These are phyloP conservation scores for Liposcelis brunnea DNA, from an alignment of 2,888 invertebrate species.

Conservation along the genomic window DNA sequence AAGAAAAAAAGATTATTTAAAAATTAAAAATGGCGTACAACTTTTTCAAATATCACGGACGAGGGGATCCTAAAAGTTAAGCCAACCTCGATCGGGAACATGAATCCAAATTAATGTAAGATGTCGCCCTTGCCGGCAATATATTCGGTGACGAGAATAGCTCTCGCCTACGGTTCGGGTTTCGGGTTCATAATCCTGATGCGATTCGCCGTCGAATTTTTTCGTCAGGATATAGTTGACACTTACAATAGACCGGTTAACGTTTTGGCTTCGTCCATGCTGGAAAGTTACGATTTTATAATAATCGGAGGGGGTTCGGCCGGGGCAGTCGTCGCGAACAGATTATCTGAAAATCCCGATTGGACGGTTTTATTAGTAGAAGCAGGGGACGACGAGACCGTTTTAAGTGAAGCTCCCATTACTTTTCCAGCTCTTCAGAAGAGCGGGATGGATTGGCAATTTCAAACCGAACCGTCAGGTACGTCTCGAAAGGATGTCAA, in stretches of 20 bases:
- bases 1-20: no score
- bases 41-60: no score
- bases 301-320: slow-evolving; percentile 17
- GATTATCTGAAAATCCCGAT: slow-evolving; percentile 12
- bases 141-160: background rate
- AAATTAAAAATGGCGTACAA: no score
- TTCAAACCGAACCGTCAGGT: slow-evolving; percentile 16
- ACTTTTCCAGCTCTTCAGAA: slow-evolving; percentile 14
- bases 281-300: slow-evolving; percentile 1
- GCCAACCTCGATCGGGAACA: no score
- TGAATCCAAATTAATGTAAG: background rate
- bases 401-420: slow-evolving; percentile 15
- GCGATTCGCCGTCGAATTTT: slow-evolving; percentile 2
- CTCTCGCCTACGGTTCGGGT: slow-evolving; percentile 4
- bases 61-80: no score
- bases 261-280: background rate
- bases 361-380: slow-evolving; percentile 17
- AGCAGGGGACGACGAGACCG: slow-evolving; percentile 16
- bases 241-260: background rate
- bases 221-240: slow-evolving; percentile 3
- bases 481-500: background rate
- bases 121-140: slow-evolving; percentile 1
- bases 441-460: slow-evolving; percentile 21
- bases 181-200: slow-evolving; percentile 1
- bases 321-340: slow-evolving; percentile 16